Conservation (phyloP, 2,888 invertebrate genomes). For the Nasonia oneida region DNA sequence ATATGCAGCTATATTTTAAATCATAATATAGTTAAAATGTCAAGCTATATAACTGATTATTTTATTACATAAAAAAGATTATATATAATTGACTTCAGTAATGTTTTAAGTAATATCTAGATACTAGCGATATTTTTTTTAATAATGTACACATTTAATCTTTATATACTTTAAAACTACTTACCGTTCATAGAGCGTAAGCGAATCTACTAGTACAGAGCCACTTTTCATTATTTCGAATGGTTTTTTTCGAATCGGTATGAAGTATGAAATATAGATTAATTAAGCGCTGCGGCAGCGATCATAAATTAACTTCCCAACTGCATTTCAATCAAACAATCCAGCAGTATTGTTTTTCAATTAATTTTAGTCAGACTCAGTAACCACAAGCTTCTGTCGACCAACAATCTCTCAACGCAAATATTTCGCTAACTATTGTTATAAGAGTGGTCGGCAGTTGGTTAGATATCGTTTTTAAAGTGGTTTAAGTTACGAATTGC, state of each 20-base stretch:
- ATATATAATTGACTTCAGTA: neutral
- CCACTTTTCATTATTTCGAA: neutral
- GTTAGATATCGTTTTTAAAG: neutral
- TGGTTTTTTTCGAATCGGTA: slow-evolving; percentile 16
- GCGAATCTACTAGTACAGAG: neutral
- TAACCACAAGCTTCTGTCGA: neutral
- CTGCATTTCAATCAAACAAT: slow-evolving; percentile 17
- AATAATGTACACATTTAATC: neutral
- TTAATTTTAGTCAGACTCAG: neutral
- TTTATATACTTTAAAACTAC: neutral
- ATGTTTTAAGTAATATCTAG: neutral
- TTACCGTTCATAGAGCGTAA: neutral
- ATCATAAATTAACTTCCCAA: slow-evolving; percentile 27
- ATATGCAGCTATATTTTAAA: slow-evolving; percentile 15
- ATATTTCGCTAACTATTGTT: neutral
- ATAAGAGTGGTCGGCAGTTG: neutral
- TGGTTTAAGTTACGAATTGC: neutral
- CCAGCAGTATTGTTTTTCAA: neutral
- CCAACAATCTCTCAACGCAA: neutral
- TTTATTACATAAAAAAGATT: neutral
- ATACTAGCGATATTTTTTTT: neutral
- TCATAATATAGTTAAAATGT: neutral
- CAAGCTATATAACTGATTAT: neutral
- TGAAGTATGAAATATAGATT: neutral
- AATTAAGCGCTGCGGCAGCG: slow-evolving; percentile 1